phyloP scores from a whole-genome alignment of 2,113 vertebrate species.

The Lampris megalopsis region DNA sequence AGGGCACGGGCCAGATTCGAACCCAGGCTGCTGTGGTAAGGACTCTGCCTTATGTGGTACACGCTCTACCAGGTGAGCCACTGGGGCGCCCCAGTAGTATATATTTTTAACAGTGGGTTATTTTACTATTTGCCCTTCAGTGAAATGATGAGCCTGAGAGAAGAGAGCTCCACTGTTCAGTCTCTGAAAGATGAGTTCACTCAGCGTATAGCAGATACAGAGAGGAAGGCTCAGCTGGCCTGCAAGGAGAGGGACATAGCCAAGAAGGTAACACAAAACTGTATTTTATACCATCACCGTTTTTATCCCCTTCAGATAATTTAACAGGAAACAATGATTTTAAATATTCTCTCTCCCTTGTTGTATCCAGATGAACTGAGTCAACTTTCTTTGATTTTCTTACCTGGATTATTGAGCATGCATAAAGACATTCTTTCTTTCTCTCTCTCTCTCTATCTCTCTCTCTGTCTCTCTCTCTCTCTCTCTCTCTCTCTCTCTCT shows the following conservation, averaged over 20 bases:
- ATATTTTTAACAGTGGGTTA: slow-evolving; percentile 11
- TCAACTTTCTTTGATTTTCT: too few species aligned
- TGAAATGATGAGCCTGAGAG: slow-evolving; percentile 92
- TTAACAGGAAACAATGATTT: background rate
- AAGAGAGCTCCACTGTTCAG: slow-evolving; percentile 92
- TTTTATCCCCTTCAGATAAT: background rate
- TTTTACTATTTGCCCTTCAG: slow-evolving; percentile 76
- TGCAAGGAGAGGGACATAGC: slow-evolving; percentile 97
- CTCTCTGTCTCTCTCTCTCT: too few species aligned
- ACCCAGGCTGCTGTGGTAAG: too few species aligned
- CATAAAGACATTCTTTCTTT: too few species aligned
- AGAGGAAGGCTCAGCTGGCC: slow-evolving; percentile 94
- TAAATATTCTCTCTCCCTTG: too few species aligned
- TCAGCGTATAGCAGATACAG: slow-evolving; percentile 94
- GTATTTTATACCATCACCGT: background rate
- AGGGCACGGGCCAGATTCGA: too few species aligned
- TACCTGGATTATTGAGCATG: too few species aligned
- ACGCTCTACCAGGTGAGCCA: too few species aligned
- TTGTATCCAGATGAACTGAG: too few species aligned
- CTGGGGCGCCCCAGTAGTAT: background rate
- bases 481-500: too few species aligned
- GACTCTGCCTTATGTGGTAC: too few species aligned
- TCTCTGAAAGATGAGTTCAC: slow-evolving; percentile 97
- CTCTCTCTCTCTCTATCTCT: too few species aligned
- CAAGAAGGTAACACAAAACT: slow-evolving; percentile 88